These are phyloP conservation scores for Dexiosoma caninum DNA, from an alignment of 2,888 invertebrate genomes.

Conservation along the genomic window DNA sequence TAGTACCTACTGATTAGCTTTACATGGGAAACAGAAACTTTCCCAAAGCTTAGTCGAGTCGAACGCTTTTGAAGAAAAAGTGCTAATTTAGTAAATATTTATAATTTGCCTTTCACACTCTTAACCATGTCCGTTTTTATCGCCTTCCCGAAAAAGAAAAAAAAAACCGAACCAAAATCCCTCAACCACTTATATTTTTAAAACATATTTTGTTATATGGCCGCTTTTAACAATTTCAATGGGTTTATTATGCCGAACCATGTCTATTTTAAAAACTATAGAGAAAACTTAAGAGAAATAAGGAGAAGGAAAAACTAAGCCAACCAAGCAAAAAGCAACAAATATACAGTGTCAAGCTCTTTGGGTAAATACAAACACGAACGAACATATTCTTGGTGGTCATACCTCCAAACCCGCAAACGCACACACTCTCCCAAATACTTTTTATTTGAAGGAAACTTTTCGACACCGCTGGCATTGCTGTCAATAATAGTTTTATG, in stretches of 20 bases:
- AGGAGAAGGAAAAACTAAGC: no score
- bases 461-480: background rate
- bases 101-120: background rate
- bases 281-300: background rate
- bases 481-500: slow-evolving; percentile 16
- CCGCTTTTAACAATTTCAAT: slow-evolving; percentile 15
- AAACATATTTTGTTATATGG: background rate
- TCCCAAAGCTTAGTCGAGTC: background rate
- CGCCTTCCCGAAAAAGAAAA: no score
- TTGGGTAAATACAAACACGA: background rate
- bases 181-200: background rate
- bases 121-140: background rate
- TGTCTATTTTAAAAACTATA: background rate
- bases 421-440: background rate
- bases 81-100: background rate
- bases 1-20: background rate
- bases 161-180: background rate
- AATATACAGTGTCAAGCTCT: background rate
- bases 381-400: no score
- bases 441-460: background rate
- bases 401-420: no score
- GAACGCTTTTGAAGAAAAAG: background rate
- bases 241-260: slow-evolving; percentile 14
- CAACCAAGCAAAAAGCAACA: background rate
- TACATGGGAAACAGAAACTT: background rate